Evolutionary conservation across 92 coral and sea anemone species (phyloP).

Genomic region (Umimayanthus chanpuru): DNA sequence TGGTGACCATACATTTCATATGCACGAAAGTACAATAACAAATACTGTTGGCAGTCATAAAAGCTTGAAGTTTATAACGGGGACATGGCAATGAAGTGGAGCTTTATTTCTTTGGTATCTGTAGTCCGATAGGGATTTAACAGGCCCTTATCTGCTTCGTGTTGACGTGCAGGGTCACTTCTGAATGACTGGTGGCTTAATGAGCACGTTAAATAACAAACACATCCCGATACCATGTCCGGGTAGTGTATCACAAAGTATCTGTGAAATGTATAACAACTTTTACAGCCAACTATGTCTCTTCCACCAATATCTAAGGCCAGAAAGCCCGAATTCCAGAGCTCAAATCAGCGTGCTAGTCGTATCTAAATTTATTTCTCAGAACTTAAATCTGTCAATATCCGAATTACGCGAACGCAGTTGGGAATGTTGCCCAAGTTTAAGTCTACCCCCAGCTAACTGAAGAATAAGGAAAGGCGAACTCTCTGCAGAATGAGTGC

Average conservation of each 20-base stretch:
- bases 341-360: not conserved
- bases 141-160: not conserved
- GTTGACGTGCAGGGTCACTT: not conserved
- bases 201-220: not conserved
- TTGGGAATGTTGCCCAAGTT: not conserved
- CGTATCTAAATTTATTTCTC: not conserved
- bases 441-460: not conserved
- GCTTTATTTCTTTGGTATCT: not conserved
- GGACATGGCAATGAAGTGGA: no score
- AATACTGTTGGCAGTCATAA: no score
- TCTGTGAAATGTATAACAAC: slow-evolving; percentile 17
- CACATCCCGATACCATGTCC: not conserved
- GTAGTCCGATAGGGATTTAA: not conserved
- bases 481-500: not conserved
- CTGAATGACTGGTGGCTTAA: not conserved
- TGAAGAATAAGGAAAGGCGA: slow-evolving; percentile 13
- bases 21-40: no score
- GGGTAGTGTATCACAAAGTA: slow-evolving; percentile 14
- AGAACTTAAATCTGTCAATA: not conserved
- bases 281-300: not conserved
- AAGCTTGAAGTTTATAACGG: no score
- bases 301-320: not conserved
- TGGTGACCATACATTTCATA: no score
- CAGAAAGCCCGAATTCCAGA: not conserved
- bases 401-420: not conserved